Evolutionary conservation across 2,113 vertebrate species (phyloP).

Genomic region (Eptesicus fuscus): DNA sequence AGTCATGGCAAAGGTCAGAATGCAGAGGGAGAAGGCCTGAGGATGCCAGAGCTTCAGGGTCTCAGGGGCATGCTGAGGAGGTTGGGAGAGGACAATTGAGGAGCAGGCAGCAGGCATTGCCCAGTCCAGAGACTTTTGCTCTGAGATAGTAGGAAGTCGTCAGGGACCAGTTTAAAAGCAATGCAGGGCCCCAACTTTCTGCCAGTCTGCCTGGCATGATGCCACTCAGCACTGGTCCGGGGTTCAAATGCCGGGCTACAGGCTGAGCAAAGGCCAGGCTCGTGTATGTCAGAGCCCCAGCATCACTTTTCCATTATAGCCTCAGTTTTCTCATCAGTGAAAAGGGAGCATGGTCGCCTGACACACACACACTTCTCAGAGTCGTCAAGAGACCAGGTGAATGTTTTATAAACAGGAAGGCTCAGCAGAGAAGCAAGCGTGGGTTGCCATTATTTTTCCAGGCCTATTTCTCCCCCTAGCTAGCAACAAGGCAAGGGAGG

Average conservation of each 20-base stretch:
- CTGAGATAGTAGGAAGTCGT: neutral
- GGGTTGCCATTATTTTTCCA: neutral
- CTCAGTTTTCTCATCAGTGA: neutral
- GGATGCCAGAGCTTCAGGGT: neutral
- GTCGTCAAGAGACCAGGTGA: neutral
- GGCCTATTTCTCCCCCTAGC: constrained; percentile 14
- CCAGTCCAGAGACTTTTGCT: neutral
- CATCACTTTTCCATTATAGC: neutral
- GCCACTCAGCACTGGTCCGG: rapidly evolving
- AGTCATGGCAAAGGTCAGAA: neutral
- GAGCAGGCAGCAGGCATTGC: neutral
- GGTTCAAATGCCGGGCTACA: neutral
- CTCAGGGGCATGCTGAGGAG: neutral
- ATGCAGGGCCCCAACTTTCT: neutral
- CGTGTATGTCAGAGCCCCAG: neutral
- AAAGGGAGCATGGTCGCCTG: neutral
- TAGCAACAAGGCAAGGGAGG: neutral
- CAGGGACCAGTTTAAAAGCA: neutral
- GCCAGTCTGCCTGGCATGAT: neutral
- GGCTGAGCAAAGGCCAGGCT: neutral
- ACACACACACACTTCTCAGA: neutral
- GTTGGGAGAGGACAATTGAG: neutral
- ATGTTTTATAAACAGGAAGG: neutral
- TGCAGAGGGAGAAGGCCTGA: neutral
- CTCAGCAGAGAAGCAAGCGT: neutral